Evolutionary conservation across 2,888 invertebrate species (phyloP).

Genomic region (Trimorus sp.): DNA sequence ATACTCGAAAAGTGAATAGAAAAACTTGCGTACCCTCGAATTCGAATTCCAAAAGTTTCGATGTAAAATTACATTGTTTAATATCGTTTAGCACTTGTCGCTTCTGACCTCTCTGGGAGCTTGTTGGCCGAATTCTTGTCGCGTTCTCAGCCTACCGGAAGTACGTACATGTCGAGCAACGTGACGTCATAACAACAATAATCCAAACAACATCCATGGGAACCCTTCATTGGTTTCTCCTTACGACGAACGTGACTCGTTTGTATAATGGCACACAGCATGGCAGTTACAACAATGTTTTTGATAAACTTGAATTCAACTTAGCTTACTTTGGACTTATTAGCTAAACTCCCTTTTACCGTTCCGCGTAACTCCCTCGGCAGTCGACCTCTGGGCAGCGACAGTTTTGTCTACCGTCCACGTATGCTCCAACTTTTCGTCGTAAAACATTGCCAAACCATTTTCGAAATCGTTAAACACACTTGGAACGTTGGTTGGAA

Average conservation of each 20-base stretch:
- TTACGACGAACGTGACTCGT: slow-evolving; percentile 76
- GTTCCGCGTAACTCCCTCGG: slow-evolving; percentile 48
- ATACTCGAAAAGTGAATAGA: slow-evolving; percentile 62
- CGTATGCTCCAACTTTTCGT: too few relatives aligned
- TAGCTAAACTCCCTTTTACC: slow-evolving; percentile 28
- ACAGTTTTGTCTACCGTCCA: too few relatives aligned
- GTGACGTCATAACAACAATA: slow-evolving; percentile 65
- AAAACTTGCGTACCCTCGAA: slow-evolving; percentile 61
- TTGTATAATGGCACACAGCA: slow-evolving; percentile 81
- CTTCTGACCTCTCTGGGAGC: slow-evolving; percentile 1
- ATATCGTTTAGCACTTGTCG: slow-evolving; percentile 65
- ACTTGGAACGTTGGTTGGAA: too few relatives aligned
- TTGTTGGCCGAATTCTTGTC: slow-evolving; percentile 11
- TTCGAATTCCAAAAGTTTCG: slow-evolving; percentile 62
- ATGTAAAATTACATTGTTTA: slow-evolving; percentile 61
- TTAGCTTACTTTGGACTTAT: slow-evolving; percentile 65
- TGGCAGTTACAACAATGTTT: slow-evolving; percentile 81
- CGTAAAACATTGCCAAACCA: too few relatives aligned
- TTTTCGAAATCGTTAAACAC: too few relatives aligned
- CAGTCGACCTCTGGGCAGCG: slow-evolving; percentile 40
- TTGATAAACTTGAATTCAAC: slow-evolving; percentile 75
- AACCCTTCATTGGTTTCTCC: slow-evolving; percentile 44
- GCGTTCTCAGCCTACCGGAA: slow-evolving; percentile 17
- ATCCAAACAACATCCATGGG: slow-evolving; percentile 63
- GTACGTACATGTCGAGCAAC: slow-evolving; percentile 63